phyloP scores from a whole-genome alignment of 2,113 vertebrate genomes.

The Phaetusa simplex region DNA sequence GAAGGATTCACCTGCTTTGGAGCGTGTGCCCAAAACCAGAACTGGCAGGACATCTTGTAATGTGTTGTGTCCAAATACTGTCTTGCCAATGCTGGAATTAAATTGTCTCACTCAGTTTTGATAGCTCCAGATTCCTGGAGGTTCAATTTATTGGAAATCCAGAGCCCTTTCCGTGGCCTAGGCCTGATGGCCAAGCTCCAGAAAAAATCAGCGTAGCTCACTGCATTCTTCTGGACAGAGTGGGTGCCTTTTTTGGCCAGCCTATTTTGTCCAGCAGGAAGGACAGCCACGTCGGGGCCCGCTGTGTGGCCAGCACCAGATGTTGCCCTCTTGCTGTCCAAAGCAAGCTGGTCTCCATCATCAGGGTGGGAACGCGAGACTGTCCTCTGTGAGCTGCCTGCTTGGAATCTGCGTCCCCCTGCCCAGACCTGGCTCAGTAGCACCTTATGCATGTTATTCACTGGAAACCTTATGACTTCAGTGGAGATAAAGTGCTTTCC shows the following conservation, averaged over 20 bases:
- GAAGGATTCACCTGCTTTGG: conserved; percentile 54
- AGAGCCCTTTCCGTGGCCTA: conserved; percentile 1
- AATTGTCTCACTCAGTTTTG: neutral
- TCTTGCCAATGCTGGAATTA: conserved; percentile 28
- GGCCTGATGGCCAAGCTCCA: neutral
- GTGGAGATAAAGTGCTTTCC: neutral
- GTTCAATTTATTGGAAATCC: conserved; percentile 35
- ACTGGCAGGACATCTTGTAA: conserved; percentile 60
- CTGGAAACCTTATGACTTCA: neutral
- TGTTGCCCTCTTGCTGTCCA: neutral
- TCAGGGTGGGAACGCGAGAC: neutral
- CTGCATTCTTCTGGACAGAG: neutral
- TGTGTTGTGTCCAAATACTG: neutral
- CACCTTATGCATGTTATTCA: neutral
- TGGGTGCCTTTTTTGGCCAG: neutral
- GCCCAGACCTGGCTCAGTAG: neutral
- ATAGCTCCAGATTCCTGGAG: conserved; percentile 39
- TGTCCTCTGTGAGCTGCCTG: neutral
- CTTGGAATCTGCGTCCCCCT: neutral
- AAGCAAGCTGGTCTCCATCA: neutral
- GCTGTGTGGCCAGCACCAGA: neutral
- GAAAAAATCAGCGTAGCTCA: neutral
- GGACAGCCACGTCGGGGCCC: neutral
- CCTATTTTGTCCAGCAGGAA: neutral
- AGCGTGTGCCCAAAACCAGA: neutral